Conservation (phyloP, 2,113 vertebrate species). For the Chaenogobius annularis region DNA sequence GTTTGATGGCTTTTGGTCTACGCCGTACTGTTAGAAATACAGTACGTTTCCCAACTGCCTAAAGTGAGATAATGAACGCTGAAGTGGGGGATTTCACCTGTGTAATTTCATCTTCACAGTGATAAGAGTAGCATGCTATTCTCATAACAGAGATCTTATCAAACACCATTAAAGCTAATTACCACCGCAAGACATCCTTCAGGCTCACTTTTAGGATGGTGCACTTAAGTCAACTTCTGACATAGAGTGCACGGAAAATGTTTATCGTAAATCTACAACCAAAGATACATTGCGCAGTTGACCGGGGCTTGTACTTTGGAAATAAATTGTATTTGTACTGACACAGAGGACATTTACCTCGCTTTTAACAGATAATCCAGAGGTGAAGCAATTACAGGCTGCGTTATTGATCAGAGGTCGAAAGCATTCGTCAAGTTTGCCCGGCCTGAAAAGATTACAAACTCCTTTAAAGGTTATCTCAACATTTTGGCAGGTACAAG, state of each 20-base stretch:
- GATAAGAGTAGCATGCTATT: constrained; percentile 27
- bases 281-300: background rate
- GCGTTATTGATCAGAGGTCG: constrained; percentile 32
- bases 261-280: background rate
- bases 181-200: constrained; percentile 34
- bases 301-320: constrained; percentile 1
- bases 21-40: background rate
- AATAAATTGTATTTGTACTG: constrained; percentile 1
- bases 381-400: constrained; percentile 38
- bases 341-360: constrained; percentile 5
- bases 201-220: constrained; percentile 36
- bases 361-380: constrained; percentile 31
- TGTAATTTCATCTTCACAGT: constrained; percentile 30
- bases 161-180: constrained; percentile 50
- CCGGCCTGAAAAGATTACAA: constrained; percentile 31
- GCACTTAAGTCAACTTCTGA: constrained; percentile 17
- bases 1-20: no score
- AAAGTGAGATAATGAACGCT: constrained; percentile 21
- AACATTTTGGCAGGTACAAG: constrained; percentile 15
- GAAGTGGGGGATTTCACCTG: constrained; percentile 18
- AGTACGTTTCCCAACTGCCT: background rate
- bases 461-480: constrained; percentile 49
- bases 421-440: constrained; percentile 26
- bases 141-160: constrained; percentile 51
- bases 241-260: background rate